Evolutionary conservation across 2,888 invertebrate genomes (phyloP), one percentile per base, ranked within the genome.

Genomic region (Terebella lapidaria): DNA sequence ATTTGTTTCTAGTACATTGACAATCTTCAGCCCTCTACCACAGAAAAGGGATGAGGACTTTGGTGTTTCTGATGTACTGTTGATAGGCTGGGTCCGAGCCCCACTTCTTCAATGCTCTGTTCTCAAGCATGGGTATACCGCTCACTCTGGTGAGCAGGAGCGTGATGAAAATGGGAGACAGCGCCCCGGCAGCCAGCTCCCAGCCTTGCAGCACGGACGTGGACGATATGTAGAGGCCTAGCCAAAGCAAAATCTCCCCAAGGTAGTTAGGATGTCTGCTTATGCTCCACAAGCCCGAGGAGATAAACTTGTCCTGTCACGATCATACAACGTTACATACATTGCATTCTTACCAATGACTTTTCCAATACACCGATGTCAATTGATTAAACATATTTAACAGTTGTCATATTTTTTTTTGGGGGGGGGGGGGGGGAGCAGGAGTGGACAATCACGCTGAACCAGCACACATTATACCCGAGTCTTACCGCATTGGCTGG

Each of bases 101-200:
- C 77, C 80, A 81, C 63, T 74, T 72, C 57, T 71, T 72, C 54
- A 68, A 35, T 18, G 70, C 79, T 22, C 73, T 67, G 25, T 62
- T 67, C 67, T 81, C 81, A 59, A 79, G 70, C 18, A 76, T 52
- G 0, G 81, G 81, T 54, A 81, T 76, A 2, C 81, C 81, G 59
- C 77, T 77, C 25, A 81, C 70, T 54, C 70, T 70, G 15, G 76
- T 77, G n/a, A 81, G 70, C 3, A 81, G 68, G 51, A 72, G 72
- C 52, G 75, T 70, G 5, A 76, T 70, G 63, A 81, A 74, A 24
- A 79, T 53, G 1, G 81, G 81, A 1, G 77, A 76, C 26, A 77
- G 67, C 25, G 73, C 67, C n/a, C 72, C 68, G n/a, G n/a, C n/a
- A 47, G 72, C 57, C 29, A 71, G 68, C 61, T 75, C 73, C 47